Percentiles rank a stretch among this genome's conserved stretches.
These are phyloP conservation scores for Nothoprocta perdicaria DNA, from an alignment of 2,113 vertebrate genomes.

Conservation along the genomic window DNA sequence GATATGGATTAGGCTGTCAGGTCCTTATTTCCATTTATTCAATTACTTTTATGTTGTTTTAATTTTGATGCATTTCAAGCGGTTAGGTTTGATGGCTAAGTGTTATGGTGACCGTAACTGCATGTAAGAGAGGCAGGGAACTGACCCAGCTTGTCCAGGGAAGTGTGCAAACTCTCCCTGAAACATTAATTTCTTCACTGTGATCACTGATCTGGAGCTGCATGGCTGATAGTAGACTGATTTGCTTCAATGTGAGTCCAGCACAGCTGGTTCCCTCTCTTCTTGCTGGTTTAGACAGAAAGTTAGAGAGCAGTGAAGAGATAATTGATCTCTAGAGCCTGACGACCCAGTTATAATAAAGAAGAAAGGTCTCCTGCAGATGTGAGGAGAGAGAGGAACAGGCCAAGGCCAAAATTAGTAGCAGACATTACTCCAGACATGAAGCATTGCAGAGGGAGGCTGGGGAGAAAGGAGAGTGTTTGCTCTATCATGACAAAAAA, in stretches of 20 bases:
- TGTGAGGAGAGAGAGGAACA: slow-evolving; percentile 49
- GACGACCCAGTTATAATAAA: slow-evolving; percentile 50
- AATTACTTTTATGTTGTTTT: slow-evolving; percentile 15
- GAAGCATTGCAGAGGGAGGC: slow-evolving; percentile 11
- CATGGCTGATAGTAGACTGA: slow-evolving; percentile 50
- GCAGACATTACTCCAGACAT: slow-evolving; percentile 41
- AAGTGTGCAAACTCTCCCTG: slow-evolving; percentile 42
- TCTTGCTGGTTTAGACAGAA: slow-evolving; percentile 50
- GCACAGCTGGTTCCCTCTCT: slow-evolving; percentile 55
- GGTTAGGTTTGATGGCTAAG: not conserved
- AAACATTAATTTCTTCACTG: slow-evolving; percentile 54
- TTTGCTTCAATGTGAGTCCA: slow-evolving; percentile 56
- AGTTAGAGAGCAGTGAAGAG: slow-evolving; percentile 47
- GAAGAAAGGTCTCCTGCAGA: slow-evolving; percentile 63
- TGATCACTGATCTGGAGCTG: slow-evolving; percentile 60
- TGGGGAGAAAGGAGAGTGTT: not conserved
- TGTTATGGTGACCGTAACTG: slow-evolving; percentile 22
- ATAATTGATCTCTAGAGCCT: slow-evolving; percentile 73
- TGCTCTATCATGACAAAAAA: slow-evolving; percentile 1
- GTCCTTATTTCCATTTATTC: slow-evolving; percentile 2
- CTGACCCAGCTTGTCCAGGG: slow-evolving; percentile 23
- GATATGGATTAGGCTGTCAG: not conserved
- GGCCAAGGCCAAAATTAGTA: slow-evolving; percentile 62
- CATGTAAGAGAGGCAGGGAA: not conserved
- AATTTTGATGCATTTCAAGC: not conserved